These are phyloP conservation scores for Caradrina kadenii DNA, from an alignment of 2,888 invertebrate species.

Conservation along the genomic window DNA sequence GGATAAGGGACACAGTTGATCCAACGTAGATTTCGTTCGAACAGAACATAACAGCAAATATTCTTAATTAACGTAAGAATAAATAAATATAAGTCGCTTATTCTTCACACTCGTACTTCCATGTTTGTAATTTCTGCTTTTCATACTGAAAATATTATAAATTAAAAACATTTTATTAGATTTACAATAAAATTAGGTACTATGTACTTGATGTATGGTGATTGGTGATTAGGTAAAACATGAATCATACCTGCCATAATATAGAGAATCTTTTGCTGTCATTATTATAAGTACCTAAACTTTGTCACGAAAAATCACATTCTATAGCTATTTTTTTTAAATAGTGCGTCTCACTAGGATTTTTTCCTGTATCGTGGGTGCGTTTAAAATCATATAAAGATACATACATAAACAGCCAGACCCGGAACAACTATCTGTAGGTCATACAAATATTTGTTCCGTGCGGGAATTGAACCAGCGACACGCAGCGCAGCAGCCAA, in stretches of 20 bases:
- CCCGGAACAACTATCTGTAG: too few species aligned
- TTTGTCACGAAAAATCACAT: constrained; percentile 20
- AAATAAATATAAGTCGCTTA: constrained; percentile 57
- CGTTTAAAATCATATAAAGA: too few species aligned
- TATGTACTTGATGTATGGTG: constrained; percentile 3
- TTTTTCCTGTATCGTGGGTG: too few species aligned
- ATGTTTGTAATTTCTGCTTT: constrained; percentile 58
- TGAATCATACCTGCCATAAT: constrained; percentile 27
- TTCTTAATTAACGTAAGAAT: constrained; percentile 41
- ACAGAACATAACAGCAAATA: constrained; percentile 37
- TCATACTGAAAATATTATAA: constrained; percentile 58
- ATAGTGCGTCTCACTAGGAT: too few species aligned
- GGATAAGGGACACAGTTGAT: constrained; percentile 33
- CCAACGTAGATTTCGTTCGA: constrained; percentile 29
- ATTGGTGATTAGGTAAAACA: constrained; percentile 19
- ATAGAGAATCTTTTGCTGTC: constrained; percentile 10
- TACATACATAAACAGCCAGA: too few species aligned
- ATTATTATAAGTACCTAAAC: not conserved
- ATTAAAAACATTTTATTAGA: constrained; percentile 1
- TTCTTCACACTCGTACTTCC: constrained; percentile 67
- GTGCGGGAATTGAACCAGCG: too few species aligned
- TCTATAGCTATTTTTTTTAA: not conserved
- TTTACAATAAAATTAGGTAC: not conserved
- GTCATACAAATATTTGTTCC: too few species aligned
- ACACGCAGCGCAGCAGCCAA: too few species aligned